Evolutionary conservation across 2,113 vertebrate species (phyloP), one percentile per base, ranked within the genome.

Genomic region (Cyprinus carpio): DNA sequence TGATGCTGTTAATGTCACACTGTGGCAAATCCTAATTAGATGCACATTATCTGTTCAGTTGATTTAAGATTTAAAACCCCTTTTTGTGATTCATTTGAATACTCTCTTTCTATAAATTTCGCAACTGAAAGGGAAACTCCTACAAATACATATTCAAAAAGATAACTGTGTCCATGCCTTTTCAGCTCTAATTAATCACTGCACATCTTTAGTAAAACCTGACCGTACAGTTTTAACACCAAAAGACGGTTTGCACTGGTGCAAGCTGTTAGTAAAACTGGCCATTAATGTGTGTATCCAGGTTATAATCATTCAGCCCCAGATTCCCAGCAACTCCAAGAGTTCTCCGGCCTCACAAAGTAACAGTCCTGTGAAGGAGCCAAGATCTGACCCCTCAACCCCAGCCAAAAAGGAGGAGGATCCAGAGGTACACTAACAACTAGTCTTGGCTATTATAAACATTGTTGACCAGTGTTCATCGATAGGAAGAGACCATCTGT

Each of bases 291-390:
- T 82, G 49, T 84, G 20, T 78, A 9, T 82, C 23, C 92, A 99
- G 98, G 97, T 99, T 91, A 98, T 99, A 88, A 97, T 99, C 83
- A 96, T 99, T 90, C 97, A 99, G 90, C 97, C 98, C 18, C 96
- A 97, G 95, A 95, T 95, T 81, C 96, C 92, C 81, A 88, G 91
- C 90, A 86, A 89, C 88, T 87, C 87, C 0, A 93, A 97, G 91
- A 93, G 91, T 1, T 95, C 95, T 86, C 93, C 96, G 1, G 94
- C 92, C 83, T 93, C 90, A 16, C 95, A 94, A 90, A 90, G 93
- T 2, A 95, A 94, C 90, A 93, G 94, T 34, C 92, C 95, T 86
- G 87, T 94, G 16, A 94, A 94, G 92, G 95, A 96, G 85, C 92
- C 92, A 56, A 89, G 94, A 86, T 95, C 95, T 87, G 88, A 94